Conservation (phyloP, 1,140 invertebrate species). For the Neodiprion lecontei region DNA sequence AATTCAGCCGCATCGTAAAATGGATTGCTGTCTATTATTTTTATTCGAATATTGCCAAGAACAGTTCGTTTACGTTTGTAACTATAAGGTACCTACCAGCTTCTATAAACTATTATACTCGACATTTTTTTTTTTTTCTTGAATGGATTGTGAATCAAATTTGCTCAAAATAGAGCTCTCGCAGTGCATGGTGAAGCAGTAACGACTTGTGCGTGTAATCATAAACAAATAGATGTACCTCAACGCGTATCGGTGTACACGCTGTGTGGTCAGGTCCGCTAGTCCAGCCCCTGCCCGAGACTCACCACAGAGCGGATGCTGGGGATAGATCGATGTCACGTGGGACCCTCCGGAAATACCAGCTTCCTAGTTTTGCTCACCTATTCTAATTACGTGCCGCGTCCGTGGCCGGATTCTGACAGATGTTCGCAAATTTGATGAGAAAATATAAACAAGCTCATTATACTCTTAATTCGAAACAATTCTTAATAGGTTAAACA, state of each 20-base stretch:
- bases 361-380: conserved; percentile 7
- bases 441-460: too few species aligned
- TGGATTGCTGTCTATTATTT: too few species aligned
- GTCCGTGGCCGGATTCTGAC: neutral
- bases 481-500: too few species aligned
- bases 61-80: too few species aligned
- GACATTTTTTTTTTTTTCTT: neutral
- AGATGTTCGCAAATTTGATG: neutral
- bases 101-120: too few species aligned
- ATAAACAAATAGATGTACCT: neutral
- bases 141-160: neutral
- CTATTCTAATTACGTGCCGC: neutral
- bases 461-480: too few species aligned
- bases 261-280: neutral
- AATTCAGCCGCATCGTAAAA: too few species aligned
- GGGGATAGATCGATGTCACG: conserved; percentile 2
- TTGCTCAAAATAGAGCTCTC: neutral
- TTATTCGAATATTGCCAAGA: too few species aligned
- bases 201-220: neutral
- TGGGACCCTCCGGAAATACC: conserved; percentile 6
- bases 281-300: neutral
- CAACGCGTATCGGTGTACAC: neutral
- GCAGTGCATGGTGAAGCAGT: neutral
- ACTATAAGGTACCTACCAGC: too few species aligned
- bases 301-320: neutral